Conservation (phyloP, 2,113 vertebrate species). For the Campylorhamphus procurvoides region DNA sequence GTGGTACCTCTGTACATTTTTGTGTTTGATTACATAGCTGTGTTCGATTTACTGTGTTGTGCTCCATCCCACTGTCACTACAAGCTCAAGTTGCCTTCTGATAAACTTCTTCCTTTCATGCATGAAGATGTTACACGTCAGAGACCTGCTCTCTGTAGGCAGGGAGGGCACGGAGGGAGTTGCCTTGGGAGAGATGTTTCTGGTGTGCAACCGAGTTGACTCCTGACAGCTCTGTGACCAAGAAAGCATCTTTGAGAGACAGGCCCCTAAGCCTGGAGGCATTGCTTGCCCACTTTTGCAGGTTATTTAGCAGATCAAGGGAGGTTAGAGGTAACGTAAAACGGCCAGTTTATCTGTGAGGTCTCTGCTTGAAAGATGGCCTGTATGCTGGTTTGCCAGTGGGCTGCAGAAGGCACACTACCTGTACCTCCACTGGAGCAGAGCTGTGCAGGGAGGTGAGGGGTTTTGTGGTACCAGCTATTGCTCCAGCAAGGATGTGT, state of each 20-base stretch:
- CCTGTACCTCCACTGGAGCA: not conserved
- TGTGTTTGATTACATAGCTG: not conserved
- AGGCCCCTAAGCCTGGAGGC: not conserved
- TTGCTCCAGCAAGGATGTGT: accelerated
- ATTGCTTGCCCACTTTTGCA: not conserved
- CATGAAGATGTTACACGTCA: not conserved
- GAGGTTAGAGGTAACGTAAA: not conserved
- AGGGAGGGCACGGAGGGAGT: not conserved
- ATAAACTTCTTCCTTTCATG: not conserved
- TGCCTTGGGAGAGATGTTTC: not conserved
- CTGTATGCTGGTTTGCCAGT: not conserved
- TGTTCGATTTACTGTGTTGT: not conserved
- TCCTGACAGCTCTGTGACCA: not conserved
- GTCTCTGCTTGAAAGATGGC: accelerated
- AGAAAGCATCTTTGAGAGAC: not conserved
- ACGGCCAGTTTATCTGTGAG: not conserved
- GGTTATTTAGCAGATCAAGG: not conserved
- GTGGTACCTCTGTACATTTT: not conserved
- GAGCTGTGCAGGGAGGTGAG: not conserved
- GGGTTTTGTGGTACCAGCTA: not conserved
- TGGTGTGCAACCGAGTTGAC: not conserved
- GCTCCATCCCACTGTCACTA: not conserved
- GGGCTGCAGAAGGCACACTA: not conserved
- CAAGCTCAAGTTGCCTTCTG: not conserved
- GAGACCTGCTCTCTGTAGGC: accelerated